Evolutionary conservation across 2,113 vertebrate species (phyloP).

Genomic region (Dasypus novemcinctus): DNA sequence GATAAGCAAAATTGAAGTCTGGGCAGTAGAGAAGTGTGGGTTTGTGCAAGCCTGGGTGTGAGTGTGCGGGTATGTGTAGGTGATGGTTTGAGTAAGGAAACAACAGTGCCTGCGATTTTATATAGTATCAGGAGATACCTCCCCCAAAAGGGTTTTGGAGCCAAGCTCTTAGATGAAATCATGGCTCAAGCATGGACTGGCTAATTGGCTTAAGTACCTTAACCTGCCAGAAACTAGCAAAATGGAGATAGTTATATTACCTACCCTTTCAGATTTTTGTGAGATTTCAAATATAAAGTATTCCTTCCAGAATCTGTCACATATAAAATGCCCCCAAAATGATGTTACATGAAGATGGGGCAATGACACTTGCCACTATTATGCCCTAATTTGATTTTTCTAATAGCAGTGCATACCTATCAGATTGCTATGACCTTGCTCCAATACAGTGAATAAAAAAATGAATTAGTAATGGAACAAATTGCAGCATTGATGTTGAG

Average conservation of each 20-base stretch:
- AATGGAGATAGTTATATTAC: background rate
- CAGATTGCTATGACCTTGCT: background rate
- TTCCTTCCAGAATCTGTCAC: background rate
- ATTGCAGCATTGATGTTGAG: too few relatives aligned
- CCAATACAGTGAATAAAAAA: background rate
- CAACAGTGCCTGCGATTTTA: fast-evolving
- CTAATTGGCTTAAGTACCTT: too few relatives aligned
- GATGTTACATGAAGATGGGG: fast-evolving
- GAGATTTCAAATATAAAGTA: background rate
- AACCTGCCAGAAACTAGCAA: background rate
- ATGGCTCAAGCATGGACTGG: background rate
- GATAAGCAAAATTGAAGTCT: background rate
- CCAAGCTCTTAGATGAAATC: background rate
- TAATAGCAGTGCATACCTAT: fast-evolving
- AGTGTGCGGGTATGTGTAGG: background rate
- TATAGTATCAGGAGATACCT: background rate
- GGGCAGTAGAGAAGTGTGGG: background rate
- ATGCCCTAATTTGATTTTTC: background rate
- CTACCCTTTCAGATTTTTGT: background rate
- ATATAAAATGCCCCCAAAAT: background rate
- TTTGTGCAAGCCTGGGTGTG: fast-evolving
- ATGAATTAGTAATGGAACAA: too few relatives aligned
- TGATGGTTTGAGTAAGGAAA: background rate
- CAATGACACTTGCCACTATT: fast-evolving
- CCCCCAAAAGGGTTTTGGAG: background rate